Conservation (phyloP, 1,140 invertebrate species). For the Gerris buenoi region DNA sequence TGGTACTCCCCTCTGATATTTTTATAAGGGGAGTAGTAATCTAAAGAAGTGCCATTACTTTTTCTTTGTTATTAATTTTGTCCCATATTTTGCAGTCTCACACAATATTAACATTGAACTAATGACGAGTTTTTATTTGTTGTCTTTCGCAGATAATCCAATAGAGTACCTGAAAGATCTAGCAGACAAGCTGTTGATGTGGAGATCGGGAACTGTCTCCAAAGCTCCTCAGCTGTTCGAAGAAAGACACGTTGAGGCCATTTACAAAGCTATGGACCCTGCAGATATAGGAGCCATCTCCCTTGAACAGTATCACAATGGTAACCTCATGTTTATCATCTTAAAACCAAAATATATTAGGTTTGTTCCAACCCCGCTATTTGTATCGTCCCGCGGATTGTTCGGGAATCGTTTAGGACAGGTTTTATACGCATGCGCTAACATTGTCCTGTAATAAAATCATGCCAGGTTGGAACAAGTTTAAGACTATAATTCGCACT, state of each 20-base stretch:
- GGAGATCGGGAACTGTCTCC: slow-evolving; percentile 29
- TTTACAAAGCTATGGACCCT: slow-evolving; percentile 28
- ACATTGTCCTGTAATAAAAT: background rate
- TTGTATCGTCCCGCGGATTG: background rate
- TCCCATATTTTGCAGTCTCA: too few relatives aligned
- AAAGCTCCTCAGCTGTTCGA: slow-evolving; percentile 32
- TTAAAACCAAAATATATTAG: too few relatives aligned
- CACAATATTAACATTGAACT: too few relatives aligned
- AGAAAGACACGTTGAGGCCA: slow-evolving; percentile 27
- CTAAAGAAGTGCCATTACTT: too few relatives aligned
- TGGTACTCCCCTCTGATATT: too few relatives aligned
- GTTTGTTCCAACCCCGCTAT: too few relatives aligned
- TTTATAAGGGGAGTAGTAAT: too few relatives aligned
- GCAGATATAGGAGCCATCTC: slow-evolving; percentile 23
- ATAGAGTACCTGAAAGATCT: slow-evolving; percentile 33
- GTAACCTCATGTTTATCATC: too few relatives aligned
- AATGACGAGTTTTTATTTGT: too few relatives aligned
- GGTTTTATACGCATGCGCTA: background rate
- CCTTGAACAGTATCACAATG: slow-evolving; percentile 26
- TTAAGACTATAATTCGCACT: too few relatives aligned
- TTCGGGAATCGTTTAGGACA: background rate
- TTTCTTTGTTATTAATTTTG: too few relatives aligned
- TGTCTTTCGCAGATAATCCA: slow-evolving; percentile 27
- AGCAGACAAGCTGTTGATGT: slow-evolving; percentile 34
- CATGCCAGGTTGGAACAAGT: too few relatives aligned